A percentile compares a stretch with the other conserved stretches of the same genome.
phyloP scores from a whole-genome alignment of 2,797 vertebrate genomes.

The Pitangus sulphuratus region DNA sequence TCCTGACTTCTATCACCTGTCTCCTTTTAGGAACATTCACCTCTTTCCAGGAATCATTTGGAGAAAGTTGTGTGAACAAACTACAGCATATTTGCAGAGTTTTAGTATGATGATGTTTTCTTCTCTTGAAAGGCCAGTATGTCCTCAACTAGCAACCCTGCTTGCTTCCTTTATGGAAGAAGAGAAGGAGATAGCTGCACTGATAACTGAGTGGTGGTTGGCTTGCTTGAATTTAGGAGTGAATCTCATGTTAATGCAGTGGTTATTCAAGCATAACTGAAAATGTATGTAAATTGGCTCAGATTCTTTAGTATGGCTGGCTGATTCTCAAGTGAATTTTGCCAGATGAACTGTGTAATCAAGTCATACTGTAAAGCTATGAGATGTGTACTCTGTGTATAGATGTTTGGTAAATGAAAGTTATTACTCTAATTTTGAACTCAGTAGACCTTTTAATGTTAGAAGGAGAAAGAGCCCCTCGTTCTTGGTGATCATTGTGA shows the following conservation, averaged over 20 bases:
- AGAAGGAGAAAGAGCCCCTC: neutral
- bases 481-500: neutral
- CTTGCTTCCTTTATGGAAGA: neutral
- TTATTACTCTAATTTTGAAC: neutral
- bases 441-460: neutral
- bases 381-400: neutral
- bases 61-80: neutral
- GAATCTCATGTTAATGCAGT: neutral
- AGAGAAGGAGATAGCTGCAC: neutral
- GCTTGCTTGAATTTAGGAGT: neutral
- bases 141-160: neutral
- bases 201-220: neutral
- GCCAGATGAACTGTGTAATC: slow-evolving; percentile 4
- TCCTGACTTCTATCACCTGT: neutral
- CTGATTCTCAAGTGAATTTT: slow-evolving; percentile 25
- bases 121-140: neutral
- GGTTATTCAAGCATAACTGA: neutral
- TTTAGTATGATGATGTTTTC: neutral
- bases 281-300: neutral
- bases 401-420: neutral
- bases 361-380: neutral
- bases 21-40: neutral
- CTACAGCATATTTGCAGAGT: accelerated
- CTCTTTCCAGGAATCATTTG: neutral
- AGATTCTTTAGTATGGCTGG: neutral